A percentile compares a stretch with the other conserved stretches of the same genome.
Conservation (phyloP, 2,888 invertebrate genomes). For the Drosophila meridionalis region DNA sequence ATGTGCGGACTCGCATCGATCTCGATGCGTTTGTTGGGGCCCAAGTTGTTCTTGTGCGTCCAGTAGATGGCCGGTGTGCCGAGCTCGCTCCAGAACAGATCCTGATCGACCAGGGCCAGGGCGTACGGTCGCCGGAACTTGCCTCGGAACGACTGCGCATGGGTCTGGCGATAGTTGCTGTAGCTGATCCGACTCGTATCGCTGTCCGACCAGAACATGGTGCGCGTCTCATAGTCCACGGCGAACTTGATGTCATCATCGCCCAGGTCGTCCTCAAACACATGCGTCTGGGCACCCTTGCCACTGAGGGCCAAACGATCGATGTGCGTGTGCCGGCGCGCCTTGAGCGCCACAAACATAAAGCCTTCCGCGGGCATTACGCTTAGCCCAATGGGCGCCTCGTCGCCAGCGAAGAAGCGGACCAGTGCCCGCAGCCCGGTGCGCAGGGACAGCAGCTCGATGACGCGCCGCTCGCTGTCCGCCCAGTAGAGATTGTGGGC, state of each 20-base stretch:
- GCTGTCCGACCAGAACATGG: constrained; percentile 89
- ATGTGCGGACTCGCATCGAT: constrained; percentile 62
- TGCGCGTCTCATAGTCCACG: constrained; percentile 86
- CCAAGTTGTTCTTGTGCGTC: constrained; percentile 86
- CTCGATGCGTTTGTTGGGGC: constrained; percentile 80
- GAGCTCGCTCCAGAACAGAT: constrained; percentile 90
- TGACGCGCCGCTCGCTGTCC: constrained; percentile 87
- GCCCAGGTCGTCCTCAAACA: constrained; percentile 83
- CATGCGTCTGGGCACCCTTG: constrained; percentile 83
- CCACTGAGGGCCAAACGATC: constrained; percentile 90
- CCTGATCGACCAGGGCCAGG: constrained; percentile 87
- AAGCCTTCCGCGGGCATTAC: constrained; percentile 86
- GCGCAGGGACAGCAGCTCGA: constrained; percentile 89
- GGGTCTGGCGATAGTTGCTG: constrained; percentile 87
- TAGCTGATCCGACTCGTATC: constrained; percentile 88
- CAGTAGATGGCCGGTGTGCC: constrained; percentile 87
- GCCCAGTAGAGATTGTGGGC: constrained; percentile 91
- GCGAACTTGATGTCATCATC: constrained; percentile 83
- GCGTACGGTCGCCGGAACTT: constrained; percentile 86
- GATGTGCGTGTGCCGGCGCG: constrained; percentile 86
- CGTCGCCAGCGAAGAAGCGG: constrained; percentile 86
- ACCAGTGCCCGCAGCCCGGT: constrained; percentile 87
- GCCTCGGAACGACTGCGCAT: constrained; percentile 85
- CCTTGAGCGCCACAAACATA: constrained; percentile 88
- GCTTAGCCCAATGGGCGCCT: constrained; percentile 89